Conservation (phyloP, 2,797 vertebrate species). For the Schizothorax lantsangensis region DNA sequence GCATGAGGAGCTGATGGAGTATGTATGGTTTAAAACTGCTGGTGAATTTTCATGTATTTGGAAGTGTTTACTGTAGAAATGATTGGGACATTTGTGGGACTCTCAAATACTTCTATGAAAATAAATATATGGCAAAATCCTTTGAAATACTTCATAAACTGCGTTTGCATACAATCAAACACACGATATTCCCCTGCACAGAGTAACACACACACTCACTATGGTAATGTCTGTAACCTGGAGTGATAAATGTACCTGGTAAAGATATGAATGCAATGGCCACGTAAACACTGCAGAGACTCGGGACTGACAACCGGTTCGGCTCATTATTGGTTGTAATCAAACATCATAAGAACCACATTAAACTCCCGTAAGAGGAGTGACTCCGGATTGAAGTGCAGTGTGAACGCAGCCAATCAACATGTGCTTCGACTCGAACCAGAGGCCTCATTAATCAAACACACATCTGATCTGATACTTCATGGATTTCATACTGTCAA, state of each 20-base stretch:
- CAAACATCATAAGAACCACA: neutral
- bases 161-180: constrained; percentile 44
- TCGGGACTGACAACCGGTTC: neutral
- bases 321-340: neutral
- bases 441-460: constrained; percentile 3
- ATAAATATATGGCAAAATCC: constrained; percentile 53
- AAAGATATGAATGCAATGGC: constrained; percentile 38
- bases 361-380: neutral
- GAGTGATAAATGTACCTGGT: constrained; percentile 68
- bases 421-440: neutral
- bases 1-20: constrained; percentile 72
- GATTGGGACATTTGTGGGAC: constrained; percentile 43
- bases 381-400: neutral
- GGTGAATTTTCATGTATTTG: constrained; percentile 78
- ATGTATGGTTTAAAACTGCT: constrained; percentile 80
- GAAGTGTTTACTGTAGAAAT: constrained; percentile 46
- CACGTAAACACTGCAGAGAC: neutral
- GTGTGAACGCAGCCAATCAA: neutral
- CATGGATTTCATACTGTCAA: neutral
- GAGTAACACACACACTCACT: constrained; percentile 16
- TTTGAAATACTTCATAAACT: constrained; percentile 52
- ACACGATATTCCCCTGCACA: constrained; percentile 35
- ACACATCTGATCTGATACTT: neutral
- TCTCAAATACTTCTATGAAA: constrained; percentile 52
- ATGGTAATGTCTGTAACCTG: constrained; percentile 67